Percentiles rank a stretch among this genome's conserved stretches.
Conservation (phyloP, 2,888 invertebrate species). For the Eristalinus aeneus region DNA sequence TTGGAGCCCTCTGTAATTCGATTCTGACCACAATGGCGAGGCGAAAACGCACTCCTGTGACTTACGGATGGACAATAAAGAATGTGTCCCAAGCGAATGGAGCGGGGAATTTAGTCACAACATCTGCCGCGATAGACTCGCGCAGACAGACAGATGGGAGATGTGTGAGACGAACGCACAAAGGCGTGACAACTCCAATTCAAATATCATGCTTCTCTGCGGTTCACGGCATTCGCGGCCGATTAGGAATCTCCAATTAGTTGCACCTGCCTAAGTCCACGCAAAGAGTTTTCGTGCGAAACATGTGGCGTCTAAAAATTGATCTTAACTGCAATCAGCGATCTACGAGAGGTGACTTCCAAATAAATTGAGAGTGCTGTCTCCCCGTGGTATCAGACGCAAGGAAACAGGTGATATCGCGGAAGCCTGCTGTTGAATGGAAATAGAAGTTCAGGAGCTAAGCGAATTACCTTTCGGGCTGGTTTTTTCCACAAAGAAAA, state of each 20-base stretch:
- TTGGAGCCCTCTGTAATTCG: constrained; percentile 10
- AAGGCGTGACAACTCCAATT: neutral
- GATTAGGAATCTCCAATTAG: neutral
- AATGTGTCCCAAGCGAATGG: neutral
- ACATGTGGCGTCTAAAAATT: neutral
- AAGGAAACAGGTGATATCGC: neutral
- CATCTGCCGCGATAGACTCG: neutral
- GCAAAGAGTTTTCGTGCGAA: neutral
- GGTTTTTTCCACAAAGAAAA: no score
- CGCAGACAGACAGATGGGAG: neutral
- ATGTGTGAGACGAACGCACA: neutral
- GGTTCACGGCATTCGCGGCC: neutral
- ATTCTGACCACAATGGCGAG: neutral
- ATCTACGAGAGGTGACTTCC: neutral
- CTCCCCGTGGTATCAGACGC: neutral
- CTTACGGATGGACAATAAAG: neutral
- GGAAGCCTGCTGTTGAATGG: neutral
- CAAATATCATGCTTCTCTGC: neutral
- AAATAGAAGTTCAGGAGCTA: no score
- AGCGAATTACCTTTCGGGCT: no score
- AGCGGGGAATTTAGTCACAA: neutral
- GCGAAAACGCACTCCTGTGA: neutral
- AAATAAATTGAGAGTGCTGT: neutral
- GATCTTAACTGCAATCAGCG: neutral
- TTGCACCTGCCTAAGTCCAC: neutral